These are phyloP conservation scores for Vipera ursinii DNA, from an alignment of 2,797 vertebrate species.

Conservation along the genomic window DNA sequence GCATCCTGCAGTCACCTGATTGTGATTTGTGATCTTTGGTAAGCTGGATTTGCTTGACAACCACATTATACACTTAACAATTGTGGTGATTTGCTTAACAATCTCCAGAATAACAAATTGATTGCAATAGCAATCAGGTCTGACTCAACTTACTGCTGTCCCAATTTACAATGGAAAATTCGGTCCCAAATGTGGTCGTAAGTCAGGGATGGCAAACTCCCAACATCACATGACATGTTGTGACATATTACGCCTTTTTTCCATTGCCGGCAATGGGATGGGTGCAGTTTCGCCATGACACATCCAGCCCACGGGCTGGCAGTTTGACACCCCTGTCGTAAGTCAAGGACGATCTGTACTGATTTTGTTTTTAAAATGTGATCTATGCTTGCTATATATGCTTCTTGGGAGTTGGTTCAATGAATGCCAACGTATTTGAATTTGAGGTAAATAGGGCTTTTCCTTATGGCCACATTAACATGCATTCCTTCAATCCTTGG, in stretches of 20 bases:
- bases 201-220: not conserved
- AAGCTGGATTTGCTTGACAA: not conserved
- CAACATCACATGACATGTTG: too few relatives aligned
- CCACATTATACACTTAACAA: not conserved
- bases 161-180: not conserved
- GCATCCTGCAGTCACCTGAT: not conserved
- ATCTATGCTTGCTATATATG: not conserved
- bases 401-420: not conserved
- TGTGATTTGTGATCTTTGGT: not conserved
- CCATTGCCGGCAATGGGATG: too few relatives aligned
- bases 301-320: too few relatives aligned
- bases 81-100: not conserved
- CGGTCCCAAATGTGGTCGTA: not conserved
- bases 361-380: not conserved
- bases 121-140: not conserved
- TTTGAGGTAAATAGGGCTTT: not conserved
- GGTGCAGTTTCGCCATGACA: too few relatives aligned
- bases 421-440: not conserved
- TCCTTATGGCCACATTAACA: not conserved
- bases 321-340: not conserved
- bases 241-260: too few relatives aligned
- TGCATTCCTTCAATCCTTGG: not conserved
- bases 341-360: not conserved
- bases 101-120: not conserved
- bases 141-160: not conserved